Evolutionary conservation across 2,113 vertebrate species (phyloP).

Genomic region (Calonectris borealis): DNA sequence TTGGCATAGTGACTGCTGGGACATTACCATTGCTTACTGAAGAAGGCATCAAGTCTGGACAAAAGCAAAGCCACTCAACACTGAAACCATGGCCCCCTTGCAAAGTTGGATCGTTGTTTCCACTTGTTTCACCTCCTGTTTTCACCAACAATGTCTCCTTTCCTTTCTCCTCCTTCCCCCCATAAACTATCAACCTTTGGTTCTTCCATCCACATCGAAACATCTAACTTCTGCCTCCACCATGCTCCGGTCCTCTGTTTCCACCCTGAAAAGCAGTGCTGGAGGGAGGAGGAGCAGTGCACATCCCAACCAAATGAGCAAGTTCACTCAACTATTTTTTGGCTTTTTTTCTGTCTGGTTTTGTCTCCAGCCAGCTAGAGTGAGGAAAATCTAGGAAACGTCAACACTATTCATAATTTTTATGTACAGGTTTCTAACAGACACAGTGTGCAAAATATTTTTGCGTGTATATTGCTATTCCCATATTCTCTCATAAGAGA

Average conservation of each 20-base stretch:
- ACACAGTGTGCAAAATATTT: background rate
- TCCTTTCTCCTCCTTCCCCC: background rate
- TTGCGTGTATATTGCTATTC: background rate
- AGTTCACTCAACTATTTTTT: background rate
- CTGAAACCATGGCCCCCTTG: background rate
- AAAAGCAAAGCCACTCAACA: background rate
- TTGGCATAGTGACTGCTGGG: background rate
- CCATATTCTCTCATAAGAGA: background rate
- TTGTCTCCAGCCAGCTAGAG: background rate
- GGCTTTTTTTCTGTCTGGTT: background rate
- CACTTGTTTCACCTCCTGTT: background rate
- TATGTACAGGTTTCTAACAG: background rate
- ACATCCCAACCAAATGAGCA: background rate
- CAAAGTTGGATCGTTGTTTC: background rate
- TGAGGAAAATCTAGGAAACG: background rate
- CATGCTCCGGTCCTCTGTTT: background rate
- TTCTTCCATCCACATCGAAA: background rate
- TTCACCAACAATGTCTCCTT: background rate
- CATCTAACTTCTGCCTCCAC: background rate
- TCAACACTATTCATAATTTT: background rate
- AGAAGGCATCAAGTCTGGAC: background rate
- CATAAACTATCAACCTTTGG: background rate
- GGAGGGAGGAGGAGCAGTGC: background rate
- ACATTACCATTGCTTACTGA: background rate
- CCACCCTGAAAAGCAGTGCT: background rate